These are phyloP conservation scores for Neria commutata DNA, from an alignment of 2,888 invertebrate species.

Conservation along the genomic window DNA sequence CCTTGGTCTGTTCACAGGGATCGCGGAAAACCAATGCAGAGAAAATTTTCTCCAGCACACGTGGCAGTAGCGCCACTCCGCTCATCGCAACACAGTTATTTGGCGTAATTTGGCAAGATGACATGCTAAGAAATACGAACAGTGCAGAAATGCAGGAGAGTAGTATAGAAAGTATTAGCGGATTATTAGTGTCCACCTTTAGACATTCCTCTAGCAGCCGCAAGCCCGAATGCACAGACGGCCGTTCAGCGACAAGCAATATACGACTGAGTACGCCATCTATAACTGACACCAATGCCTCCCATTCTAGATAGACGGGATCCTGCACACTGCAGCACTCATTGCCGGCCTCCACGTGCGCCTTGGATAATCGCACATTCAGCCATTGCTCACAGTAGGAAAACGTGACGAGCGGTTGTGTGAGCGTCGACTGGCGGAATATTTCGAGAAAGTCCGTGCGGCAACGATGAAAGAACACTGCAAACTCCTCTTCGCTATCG, in stretches of 20 bases:
- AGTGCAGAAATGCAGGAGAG: slow-evolving; percentile 92
- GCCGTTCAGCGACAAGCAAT: slow-evolving; percentile 74
- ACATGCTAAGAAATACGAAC: slow-evolving; percentile 88
- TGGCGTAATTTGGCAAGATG: slow-evolving; percentile 76
- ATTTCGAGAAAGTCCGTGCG: slow-evolving; percentile 83
- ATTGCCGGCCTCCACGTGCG: slow-evolving; percentile 57
- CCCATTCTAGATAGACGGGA: slow-evolving; percentile 83
- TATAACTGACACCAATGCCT: slow-evolving; percentile 75
- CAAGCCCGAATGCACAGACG: slow-evolving; percentile 76
- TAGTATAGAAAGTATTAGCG: slow-evolving; percentile 79
- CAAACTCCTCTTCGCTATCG: slow-evolving; percentile 90
- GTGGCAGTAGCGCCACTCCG: slow-evolving; percentile 73
- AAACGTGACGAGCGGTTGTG: slow-evolving; percentile 83
- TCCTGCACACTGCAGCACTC: slow-evolving; percentile 64
- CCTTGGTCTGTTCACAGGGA: slow-evolving; percentile 66
- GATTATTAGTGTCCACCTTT: slow-evolving; percentile 76
- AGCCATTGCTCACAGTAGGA: slow-evolving; percentile 84
- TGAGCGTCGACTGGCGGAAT: slow-evolving; percentile 78
- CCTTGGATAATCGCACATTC: slow-evolving; percentile 73
- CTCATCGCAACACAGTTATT: slow-evolving; percentile 69
- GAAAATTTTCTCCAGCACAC: slow-evolving; percentile 88
- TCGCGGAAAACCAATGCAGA: slow-evolving; percentile 78
- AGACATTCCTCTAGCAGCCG: slow-evolving; percentile 80
- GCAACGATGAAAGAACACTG: slow-evolving; percentile 80
- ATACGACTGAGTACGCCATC: slow-evolving; percentile 85